A percentile compares a stretch with the other conserved stretches of the same genome.
These are phyloP conservation scores for Himalopsyche kuldschensis DNA, from an alignment of 2,888 invertebrate genomes.

Conservation along the genomic window DNA sequence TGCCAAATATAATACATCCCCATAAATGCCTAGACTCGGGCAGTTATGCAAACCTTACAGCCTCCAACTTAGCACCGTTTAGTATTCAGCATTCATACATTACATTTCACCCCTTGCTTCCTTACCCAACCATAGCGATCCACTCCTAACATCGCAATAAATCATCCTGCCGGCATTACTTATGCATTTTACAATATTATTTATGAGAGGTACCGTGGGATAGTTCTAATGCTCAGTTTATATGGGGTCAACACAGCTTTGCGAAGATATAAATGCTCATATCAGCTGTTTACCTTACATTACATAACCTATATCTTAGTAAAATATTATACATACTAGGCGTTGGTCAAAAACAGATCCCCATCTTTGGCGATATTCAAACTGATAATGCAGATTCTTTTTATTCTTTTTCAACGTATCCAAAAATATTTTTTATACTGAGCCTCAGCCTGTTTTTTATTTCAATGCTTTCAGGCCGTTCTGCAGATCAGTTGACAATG, in stretches of 20 bases:
- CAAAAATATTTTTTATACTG: too few species aligned
- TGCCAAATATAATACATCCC: too few species aligned
- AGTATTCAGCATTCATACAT: constrained; percentile 42
- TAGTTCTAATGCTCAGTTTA: constrained; percentile 23
- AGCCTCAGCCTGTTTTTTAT: too few species aligned
- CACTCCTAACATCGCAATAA: constrained; percentile 49
- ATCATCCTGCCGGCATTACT: constrained; percentile 60
- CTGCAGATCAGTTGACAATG: too few species aligned
- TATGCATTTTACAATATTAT: constrained; percentile 64
- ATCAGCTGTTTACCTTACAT: not conserved
- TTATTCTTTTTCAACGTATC: too few species aligned
- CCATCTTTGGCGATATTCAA: too few species aligned
- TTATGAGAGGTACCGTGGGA: constrained; percentile 53
- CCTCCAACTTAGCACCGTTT: constrained; percentile 2
- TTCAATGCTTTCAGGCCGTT: too few species aligned
- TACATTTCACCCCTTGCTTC: constrained; percentile 50
- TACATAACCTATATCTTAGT: not conserved
- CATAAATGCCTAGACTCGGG: not conserved
- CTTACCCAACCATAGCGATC: constrained; percentile 40
- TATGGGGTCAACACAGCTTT: not conserved
- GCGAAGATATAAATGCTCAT: not conserved
- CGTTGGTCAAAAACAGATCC: too few species aligned
- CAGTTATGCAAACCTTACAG: not conserved
- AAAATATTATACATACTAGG: too few species aligned
- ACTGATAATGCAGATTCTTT: too few species aligned